Evolutionary conservation across 2,113 vertebrate genomes (phyloP).

Genomic region (Lepus timidus): DNA sequence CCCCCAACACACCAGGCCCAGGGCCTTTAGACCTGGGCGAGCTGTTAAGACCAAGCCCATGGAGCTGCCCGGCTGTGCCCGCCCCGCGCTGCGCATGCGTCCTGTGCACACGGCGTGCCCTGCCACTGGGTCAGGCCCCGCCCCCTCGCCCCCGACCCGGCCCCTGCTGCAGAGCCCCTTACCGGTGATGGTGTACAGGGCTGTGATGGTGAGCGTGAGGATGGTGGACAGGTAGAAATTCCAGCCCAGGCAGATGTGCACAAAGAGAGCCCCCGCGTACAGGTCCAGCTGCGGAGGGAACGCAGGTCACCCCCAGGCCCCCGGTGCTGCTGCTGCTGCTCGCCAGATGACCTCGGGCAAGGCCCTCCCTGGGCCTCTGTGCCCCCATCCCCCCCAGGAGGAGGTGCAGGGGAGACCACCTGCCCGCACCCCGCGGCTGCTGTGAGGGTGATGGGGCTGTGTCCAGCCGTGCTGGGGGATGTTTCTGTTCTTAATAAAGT

Average conservation of each 20-base stretch:
- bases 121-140: no score
- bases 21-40: no score
- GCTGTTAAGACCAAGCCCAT: no score
- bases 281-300: conserved; percentile 90
- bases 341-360: background rate
- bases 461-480: background rate
- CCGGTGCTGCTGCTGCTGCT: background rate
- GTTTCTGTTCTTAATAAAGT: background rate
- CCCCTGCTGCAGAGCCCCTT: background rate
- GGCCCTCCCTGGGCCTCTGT: no score
- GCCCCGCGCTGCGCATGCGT: background rate
- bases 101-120: background rate
- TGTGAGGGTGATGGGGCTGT: background rate
- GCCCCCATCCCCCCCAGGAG: no score
- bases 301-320: background rate
- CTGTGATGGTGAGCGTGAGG: conserved; percentile 92
- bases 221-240: conserved; percentile 94
- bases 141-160: accelerated
- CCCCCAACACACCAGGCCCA: background rate
- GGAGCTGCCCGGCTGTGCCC: background rate
- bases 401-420: no score
- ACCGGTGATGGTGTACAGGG: conserved; percentile 95
- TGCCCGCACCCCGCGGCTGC: accelerated
- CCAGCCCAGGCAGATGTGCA: conserved; percentile 96
- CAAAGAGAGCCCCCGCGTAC: conserved; percentile 93